Base-by-base conservation (phyloP, 2,797 vertebrate genomes). In the Trichosurus vulpecula region DNA sequence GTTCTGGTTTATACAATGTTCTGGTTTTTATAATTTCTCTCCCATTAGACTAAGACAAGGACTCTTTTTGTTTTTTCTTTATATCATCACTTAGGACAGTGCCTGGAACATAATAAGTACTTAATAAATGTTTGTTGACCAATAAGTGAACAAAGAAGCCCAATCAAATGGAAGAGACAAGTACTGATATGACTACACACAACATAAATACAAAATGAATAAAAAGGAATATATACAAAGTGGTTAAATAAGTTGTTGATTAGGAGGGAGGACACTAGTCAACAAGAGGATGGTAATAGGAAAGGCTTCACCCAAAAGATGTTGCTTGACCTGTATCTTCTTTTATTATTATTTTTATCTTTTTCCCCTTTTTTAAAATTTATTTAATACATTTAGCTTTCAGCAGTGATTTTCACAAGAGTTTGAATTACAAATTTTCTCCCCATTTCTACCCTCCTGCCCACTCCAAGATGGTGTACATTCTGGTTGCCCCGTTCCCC, bases 91-190 rank as follows among this genome's bases (percentile, higher is more conserved):
- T 91, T 91, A 94, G 25, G 35, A 16, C 1, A 93, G n/a, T 25
- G 27, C 13, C 11, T 56, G 81, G 5, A n/a, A 94, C 74, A 29
- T 74, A 54, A 25, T 81, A 14, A 93, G 6, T 54, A 53, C 47
- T 94, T 30, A 90, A 41, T 19, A 93, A 95, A 92, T 91, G 47
- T 22, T 57, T 93, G 58, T 41, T 81, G 30, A 87, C 91, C 95
- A 90, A 4, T 52, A 92, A 90, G 10, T 57, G 13, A 0, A 81
- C 58, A 61, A 61, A 35, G 58, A 13, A 35, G 11, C 13, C 30
- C 11, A 35, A 31, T 61, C 12, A 11, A 61, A 61, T 35, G 58
- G 58, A 2, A 58, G 30, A 2, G 57, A 58, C 30, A 58, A 31
- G 30, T 58, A 13, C 10, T 31, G 30, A 58, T 58, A 58, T 89